Evolutionary conservation across 2,797 vertebrate species (phyloP).

Genomic region (Muscicapa comitata): DNA sequence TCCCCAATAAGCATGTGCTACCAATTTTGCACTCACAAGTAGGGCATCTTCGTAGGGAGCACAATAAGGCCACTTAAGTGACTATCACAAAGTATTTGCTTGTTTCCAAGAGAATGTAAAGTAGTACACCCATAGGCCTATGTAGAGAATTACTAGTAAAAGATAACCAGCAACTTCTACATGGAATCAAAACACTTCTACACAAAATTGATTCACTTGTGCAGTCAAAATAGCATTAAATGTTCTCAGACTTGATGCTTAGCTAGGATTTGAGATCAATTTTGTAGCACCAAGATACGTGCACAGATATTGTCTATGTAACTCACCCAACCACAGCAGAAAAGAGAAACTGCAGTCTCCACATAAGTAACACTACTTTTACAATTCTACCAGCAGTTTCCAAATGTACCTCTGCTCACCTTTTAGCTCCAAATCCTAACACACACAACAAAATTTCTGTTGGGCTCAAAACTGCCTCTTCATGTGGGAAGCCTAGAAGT

Average conservation of each 20-base stretch:
- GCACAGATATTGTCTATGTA: not conserved
- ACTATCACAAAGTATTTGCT: constrained; percentile 9
- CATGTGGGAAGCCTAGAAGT: not conserved
- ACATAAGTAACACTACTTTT: not conserved
- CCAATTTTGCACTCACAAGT: not conserved
- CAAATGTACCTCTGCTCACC: not conserved
- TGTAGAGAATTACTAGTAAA: not conserved
- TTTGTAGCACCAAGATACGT: not conserved
- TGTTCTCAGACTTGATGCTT: not conserved
- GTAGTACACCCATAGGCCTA: not conserved
- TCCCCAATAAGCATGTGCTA: not conserved
- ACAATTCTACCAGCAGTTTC: not conserved
- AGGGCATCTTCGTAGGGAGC: constrained; percentile 19
- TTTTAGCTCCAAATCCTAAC: not conserved
- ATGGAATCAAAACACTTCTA: not conserved
- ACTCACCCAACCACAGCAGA: not conserved
- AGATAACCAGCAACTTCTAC: not conserved
- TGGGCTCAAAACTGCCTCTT: not conserved
- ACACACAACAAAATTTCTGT: not conserved
- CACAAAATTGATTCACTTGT: not conserved
- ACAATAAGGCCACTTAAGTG: constrained; percentile 28
- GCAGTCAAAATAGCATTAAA: not conserved
- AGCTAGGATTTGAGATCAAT: not conserved
- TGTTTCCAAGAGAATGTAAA: not conserved
- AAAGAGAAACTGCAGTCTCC: not conserved